These are phyloP conservation scores for Epinotia nisella DNA, from an alignment of 2,888 invertebrate species.

Conservation along the genomic window DNA sequence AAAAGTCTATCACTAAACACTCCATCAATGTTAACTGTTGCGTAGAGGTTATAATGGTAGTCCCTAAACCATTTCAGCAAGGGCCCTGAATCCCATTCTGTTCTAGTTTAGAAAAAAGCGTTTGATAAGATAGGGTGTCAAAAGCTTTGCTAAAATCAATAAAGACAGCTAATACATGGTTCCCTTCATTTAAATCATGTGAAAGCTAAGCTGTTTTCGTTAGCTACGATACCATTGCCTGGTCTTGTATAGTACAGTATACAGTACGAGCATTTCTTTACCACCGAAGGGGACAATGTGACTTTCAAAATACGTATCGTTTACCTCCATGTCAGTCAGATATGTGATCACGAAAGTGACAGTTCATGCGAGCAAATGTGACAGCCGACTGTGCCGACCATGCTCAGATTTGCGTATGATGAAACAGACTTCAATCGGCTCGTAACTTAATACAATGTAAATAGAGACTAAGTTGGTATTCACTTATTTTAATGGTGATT, in stretches of 20 bases:
- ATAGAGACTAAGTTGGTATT: slow-evolving; percentile 44
- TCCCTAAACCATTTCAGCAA: no score
- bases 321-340: slow-evolving; percentile 56
- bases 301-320: slow-evolving; percentile 58
- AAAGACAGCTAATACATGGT: no score
- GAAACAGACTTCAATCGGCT: background rate
- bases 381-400: slow-evolving; percentile 48
- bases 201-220: slow-evolving; percentile 19
- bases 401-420: slow-evolving; percentile 27
- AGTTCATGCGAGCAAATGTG: slow-evolving; percentile 55
- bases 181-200: no score
- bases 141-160: no score
- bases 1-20: no score
- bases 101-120: no score
- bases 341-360: slow-evolving; percentile 60
- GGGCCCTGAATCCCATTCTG: no score
- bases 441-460: slow-evolving; percentile 39
- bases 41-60: no score
- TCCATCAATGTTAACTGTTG: no score
- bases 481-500: slow-evolving; percentile 14
- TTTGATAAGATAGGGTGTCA: no score
- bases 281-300: slow-evolving; percentile 30
- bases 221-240: background rate
- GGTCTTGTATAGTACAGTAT: background rate
- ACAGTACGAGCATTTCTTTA: background rate